Base-by-base conservation (phyloP, 2,797 vertebrate species). In the Lepidocolaptes lacrymiger region DNA sequence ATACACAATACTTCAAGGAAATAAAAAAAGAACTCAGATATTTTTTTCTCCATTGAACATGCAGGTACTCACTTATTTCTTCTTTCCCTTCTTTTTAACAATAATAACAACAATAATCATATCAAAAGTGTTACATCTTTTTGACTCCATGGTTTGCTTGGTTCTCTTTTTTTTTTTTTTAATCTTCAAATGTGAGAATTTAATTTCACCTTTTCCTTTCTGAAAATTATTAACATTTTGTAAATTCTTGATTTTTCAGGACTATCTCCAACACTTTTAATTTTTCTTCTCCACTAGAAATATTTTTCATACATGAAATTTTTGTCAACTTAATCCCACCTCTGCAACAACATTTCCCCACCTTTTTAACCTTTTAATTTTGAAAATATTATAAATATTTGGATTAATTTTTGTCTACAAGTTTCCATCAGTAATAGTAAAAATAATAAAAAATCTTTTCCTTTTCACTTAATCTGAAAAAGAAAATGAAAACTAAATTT, bases 331-430 rank as follows among this genome's bases (percentile, higher is more conserved):
- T 75, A 49, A 73, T 96, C 43, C 61, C 92, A 8, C 58, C 72
- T 90, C 77, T 89, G 46, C 54, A 80, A 67, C 20, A 43, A 21
- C 76, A 61, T 90, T 86, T 91, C 56, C n/a, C 56, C 75, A 22
- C 18, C 4, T 82, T 80, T 68, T 93, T 12, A 49, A 93, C 5
- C 5, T 89, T 85, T 91, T 73, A 89, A 61, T 96, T 95, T 92
- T 93, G 77, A 72, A 95, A 95, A 84, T 63, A 19, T 46, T 89
- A 96, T 41, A 82, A 59, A 59, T 85, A 56, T 82, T 77, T 73
- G 49, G 59, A 63, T 94, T 96, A 82, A 87, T 91, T 59, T 96
- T 94, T 49, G 95, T 61, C 69, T 91, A 69, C 22, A 49, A 93
- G 52, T 84, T 96, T 97, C 73, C 88, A 84, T 14, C 2, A 5